Evolutionary conservation across 2,888 invertebrate species (phyloP), one percentile per base, ranked within the genome.

Genomic region (Aplocera efformata): DNA sequence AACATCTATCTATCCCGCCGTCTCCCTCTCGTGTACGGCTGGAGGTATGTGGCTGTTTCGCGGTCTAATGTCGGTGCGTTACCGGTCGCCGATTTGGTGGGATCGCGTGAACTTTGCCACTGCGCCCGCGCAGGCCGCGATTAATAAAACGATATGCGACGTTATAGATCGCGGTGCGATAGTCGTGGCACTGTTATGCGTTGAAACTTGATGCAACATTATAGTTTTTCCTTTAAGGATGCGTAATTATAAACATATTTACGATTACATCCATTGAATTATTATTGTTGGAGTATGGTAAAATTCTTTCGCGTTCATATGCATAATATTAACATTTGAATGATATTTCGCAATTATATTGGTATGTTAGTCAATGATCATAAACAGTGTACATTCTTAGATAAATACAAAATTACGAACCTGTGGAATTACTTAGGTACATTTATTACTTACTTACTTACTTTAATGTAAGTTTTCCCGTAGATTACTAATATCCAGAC

Each of bases 101-200:
- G 82, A 79, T 71, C 70, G 73, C 75, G 73, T 82, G 84, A 85
- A 85, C 84, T 84, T 83, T 85, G 82, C 75, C 83, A 83, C 75
- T 73, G 79, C 76, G 77, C 58, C 70, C 60, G 67, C 64, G 58
- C 58, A 63, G 56, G 44, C 60, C 67, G 75, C 72, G 77, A 79
- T 79, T 81, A 79, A 82, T 80, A 80, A 78, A 73, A 68, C 74
- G 77, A 81, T 79, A 77, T 58, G 67, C 69, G 72, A 75, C 76
- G 76, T 79, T 82, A 78, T 70, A 81, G 82, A 82, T 80, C 79
- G 79, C 73, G 63, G 47, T 40, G 57, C 63, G 79, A 80, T 81
- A 71, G 73, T 74, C 70, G 67, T 63, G 69, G 70, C 70, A 72
- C 67, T 62, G 63, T 67, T 53, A 57, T 60, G 63, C 63, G 56